These are phyloP conservation scores for Oedothorax gibbosus DNA, from an alignment of 1,140 invertebrate species.

Conservation along the genomic window DNA sequence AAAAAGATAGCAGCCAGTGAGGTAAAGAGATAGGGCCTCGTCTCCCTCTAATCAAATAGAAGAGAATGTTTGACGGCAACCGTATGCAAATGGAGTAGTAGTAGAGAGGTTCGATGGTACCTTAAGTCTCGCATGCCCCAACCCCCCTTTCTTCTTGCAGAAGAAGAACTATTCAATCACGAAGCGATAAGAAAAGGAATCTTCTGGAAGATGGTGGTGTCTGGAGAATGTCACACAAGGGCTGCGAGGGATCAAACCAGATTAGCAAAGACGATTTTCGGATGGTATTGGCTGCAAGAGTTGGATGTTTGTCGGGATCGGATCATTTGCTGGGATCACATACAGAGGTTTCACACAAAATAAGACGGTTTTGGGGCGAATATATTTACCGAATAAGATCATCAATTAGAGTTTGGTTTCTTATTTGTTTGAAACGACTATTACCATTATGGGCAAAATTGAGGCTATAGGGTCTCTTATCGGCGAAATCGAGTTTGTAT, in stretches of 20 bases:
- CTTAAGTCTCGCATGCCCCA: not conserved
- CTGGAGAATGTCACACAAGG: constrained; percentile 48
- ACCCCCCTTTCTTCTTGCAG: not conserved
- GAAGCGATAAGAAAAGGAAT: constrained; percentile 55
- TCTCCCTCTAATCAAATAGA: constrained; percentile 57
- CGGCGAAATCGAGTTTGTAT: too few relatives aligned
- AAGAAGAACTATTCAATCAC: constrained; percentile 54
- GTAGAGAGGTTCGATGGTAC: not conserved
- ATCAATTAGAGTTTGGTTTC: too few relatives aligned
- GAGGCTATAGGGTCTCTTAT: too few relatives aligned
- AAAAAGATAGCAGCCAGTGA: constrained; percentile 36
- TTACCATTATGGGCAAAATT: too few relatives aligned
- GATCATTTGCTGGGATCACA: not conserved
- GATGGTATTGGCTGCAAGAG: not conserved
- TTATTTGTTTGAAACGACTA: too few relatives aligned
- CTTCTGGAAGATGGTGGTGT: constrained; percentile 5
- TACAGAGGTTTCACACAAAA: too few relatives aligned
- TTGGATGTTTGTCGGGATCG: not conserved
- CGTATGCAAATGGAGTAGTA: constrained; percentile 46
- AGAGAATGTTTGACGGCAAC: constrained; percentile 50
- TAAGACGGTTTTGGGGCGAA: too few relatives aligned
- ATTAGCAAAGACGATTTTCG: constrained; percentile 55
- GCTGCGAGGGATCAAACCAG: constrained; percentile 52
- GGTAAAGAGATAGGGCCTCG: constrained; percentile 36
- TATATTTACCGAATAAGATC: too few relatives aligned